Base-by-base conservation (phyloP, 2,113 vertebrate species). In the Hemicordylus capensis region DNA sequence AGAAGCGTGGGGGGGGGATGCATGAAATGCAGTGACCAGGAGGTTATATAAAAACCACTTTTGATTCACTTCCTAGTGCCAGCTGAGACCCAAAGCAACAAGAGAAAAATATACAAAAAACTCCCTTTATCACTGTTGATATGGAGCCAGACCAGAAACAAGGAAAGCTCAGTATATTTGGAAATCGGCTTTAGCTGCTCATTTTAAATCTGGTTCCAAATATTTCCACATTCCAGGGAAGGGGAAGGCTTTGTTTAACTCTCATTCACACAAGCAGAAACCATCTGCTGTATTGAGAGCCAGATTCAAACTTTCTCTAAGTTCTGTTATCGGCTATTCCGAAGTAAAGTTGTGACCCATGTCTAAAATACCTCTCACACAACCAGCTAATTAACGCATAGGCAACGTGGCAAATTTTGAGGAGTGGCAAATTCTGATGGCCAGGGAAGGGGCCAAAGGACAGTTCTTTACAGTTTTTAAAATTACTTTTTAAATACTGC, bases 151-250 rank as follows among this genome's bases (percentile, higher is more conserved):
- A 42, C 28, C 70, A 42, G 37, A 81, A 81, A 76, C 59, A 81
- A 64, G 56, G 58, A n/a, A 46, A 54, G 46, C 78, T 81, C 44
- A 80, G 73, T 75, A 81, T 44, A 66, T 34, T 42, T 75, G 85
- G 22, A 64, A 73, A 81, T 24, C 39, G 61, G 28, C 69, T 58
- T 48, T 59, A 76, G 59, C 37, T 69, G 54, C 51, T n/a, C 46
- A 77, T n/a, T 31, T 31, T 48, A 34, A 76, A 37, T 48, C 70
- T 44, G 48, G 46, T 74, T 46, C 37, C 37, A 81, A 66, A 64
- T 73, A 58, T 46, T 61, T 56, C 48, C n/a, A 79, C 74, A 75
- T 66, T 81, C 15, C 15, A 67, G 15, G 14, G 31, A 75, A 75
- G 63, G 22, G 7, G 72, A 80, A 81, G 12, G 14, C 31, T 58